Evolutionary conservation across 2,888 invertebrate species (phyloP), one percentile per base, ranked within the genome.

Genomic region (Ganaspis brasiliensis): DNA sequence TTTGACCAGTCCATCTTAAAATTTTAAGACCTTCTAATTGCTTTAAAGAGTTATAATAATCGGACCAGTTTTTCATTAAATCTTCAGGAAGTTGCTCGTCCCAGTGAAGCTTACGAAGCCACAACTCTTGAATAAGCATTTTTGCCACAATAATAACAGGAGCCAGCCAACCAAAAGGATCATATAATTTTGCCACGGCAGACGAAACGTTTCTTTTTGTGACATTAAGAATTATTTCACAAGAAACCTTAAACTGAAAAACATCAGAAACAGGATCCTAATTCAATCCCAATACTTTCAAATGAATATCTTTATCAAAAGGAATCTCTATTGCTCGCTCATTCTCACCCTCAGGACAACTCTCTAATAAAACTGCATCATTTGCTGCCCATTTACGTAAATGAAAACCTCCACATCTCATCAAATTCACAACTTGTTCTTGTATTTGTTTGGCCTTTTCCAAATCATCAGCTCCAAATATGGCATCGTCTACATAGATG

Each of bases 311-410:
- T 40, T 37, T 19, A 19, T 31, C 8, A 1, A 56, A 24, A 0
- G 26, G 3, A 37, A 52, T 52, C 6, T 63, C 4, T 12, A 24
- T 24, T 0, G 81, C 78, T 2, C 79, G 55, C 0, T 76, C 79
- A 35, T 80, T 73, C 37, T 77, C 57, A 1, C 40, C 59, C 0
- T 49, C 5, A 14, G 55, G 57, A 10, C 80, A 56, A 14, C 72
- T 71, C 0, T 19, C 5, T 2, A 79, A 35, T 0, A 80, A 37
- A 0, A 24, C 2, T 0, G 45, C 45, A 16, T 40, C 24, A 49
- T 82, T 81, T 21, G 77, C 76, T 1, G 77, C 74, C 81, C 77
- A 82, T 59, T 81, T 79, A 0, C 80, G 59, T 5, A 79, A 37
- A 4, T 75, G 10, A 52, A 80, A 79, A 12, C 40, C 21, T 3